Base-by-base conservation (phyloP, 2,797 vertebrate genomes). In the Momotus momota region DNA sequence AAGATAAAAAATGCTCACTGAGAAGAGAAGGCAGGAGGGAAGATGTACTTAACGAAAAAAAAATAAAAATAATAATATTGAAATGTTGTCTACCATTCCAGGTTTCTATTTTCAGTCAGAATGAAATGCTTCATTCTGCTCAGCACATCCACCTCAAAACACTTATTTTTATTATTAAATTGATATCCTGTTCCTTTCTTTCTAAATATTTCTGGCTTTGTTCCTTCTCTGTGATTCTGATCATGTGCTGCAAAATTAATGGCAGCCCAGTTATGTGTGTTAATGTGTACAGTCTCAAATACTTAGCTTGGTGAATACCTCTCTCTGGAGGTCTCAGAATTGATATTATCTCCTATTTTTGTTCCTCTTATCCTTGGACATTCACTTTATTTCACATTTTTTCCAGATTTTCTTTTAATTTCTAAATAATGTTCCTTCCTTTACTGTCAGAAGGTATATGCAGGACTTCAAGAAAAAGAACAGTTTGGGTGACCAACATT, bases 381-480 rank as follows among this genome's bases (percentile, higher is more conserved):
- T 61, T 58, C 35, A 18, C 23, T 82, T 71, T 64, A 75, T 79
- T 91, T 94, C 61, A 67, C 18, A 90, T 13, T 65, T 86, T 67
- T 88, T 13, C 11, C 22, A 69, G 17, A 22, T 86, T 91, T 90
- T 72, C 40, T 22, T 78, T 92, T 85, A 73, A 55, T 41, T 18
- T 45, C 38, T 66, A 27, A 40, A 46, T 57, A 62, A 55, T 19
- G 3, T 45, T 86, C 33, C 11, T 65, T 60, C 26, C 21, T 92
- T 78, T 69, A 38, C 43, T 78, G 21, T 69, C 62, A 86, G 62
- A 79, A 94, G 17, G 12, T 52, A 55, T 73, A 90, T 27, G 25
- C n/a, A 86, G 25, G 62, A 67, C 29, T 70, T 82, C 19, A 62
- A 91, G 90, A 81, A 77, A 85, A 93, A 91, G 58, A 90, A 14